Conservation (phyloP, 1,140 invertebrate species). For the Atta colombica region DNA sequence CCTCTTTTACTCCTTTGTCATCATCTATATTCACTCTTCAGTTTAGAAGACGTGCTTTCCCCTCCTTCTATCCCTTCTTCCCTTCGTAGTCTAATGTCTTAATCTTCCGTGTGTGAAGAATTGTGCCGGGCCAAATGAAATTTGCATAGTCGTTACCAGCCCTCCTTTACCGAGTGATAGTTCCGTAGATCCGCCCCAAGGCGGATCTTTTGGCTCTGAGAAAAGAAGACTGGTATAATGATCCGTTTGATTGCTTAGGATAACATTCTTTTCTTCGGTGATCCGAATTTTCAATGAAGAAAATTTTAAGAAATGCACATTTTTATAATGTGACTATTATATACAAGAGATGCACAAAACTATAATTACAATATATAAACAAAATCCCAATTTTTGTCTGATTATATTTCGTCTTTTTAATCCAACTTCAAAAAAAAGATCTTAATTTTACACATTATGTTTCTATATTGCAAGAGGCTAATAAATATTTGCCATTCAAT, state of each 20-base stretch:
- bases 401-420: not conserved
- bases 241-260: conserved; percentile 67
- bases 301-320: not conserved
- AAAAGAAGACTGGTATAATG: conserved; percentile 44
- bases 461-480: not conserved
- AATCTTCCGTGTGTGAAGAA: conserved; percentile 79
- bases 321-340: not conserved
- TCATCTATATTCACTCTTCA: conserved; percentile 59
- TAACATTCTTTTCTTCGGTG: conserved; percentile 55
- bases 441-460: not conserved
- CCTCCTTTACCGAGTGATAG: conserved; percentile 70
- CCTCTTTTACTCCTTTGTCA: conserved; percentile 47
- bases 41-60: conserved; percentile 57
- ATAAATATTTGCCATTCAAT: conserved; percentile 44
- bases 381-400: not conserved
- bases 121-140: conserved; percentile 78
- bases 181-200: conserved; percentile 60
- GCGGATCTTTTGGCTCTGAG: conserved; percentile 51
- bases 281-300: conserved; percentile 3
- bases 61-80: not conserved
- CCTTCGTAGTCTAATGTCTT: conserved; percentile 75
- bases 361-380: not conserved
- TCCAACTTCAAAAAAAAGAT: not conserved
- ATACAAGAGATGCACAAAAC: not conserved
- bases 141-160: conserved; percentile 80